phyloP scores from a whole-genome alignment of 2,888 invertebrate species.

The Ecliptopera silaceata region DNA sequence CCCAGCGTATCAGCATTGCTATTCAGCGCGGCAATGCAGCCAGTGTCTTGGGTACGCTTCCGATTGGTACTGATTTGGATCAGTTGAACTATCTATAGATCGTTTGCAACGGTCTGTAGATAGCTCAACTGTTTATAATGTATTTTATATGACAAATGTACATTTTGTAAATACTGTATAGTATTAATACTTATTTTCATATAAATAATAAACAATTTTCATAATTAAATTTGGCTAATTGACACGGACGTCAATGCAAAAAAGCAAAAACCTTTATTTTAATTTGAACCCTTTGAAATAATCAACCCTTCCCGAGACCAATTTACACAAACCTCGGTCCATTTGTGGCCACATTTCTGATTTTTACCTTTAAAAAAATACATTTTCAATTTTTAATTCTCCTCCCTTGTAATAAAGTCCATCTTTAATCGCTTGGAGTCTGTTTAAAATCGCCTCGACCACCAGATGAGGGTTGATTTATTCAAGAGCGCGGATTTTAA shows the following conservation, averaged over 20 bases:
- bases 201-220: too few species aligned
- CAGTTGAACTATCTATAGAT: too few species aligned
- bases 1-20: too few species aligned
- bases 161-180: too few species aligned
- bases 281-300: slow-evolving; percentile 16
- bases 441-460: slow-evolving; percentile 25
- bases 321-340: slow-evolving; percentile 20
- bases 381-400: slow-evolving; percentile 32
- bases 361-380: slow-evolving; percentile 41
- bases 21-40: too few species aligned
- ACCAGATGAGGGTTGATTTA: slow-evolving; percentile 37
- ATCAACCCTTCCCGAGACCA: slow-evolving; percentile 17
- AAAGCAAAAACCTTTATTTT: slow-evolving; percentile 3
- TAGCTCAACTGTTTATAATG: too few species aligned
- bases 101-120: too few species aligned
- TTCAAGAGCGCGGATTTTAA: slow-evolving; percentile 38
- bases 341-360: slow-evolving; percentile 24
- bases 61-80: too few species aligned
- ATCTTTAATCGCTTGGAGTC: slow-evolving; percentile 21
- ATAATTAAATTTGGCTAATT: not conserved
- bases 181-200: too few species aligned
- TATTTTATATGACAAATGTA: too few species aligned
- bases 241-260: slow-evolving; percentile 1
- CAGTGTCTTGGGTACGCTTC: too few species aligned
- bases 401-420: slow-evolving; percentile 15